Evolutionary conservation across 2,113 vertebrate genomes (phyloP), one percentile per base, ranked within the genome.

Genomic region (Peromyscus polionotus): DNA sequence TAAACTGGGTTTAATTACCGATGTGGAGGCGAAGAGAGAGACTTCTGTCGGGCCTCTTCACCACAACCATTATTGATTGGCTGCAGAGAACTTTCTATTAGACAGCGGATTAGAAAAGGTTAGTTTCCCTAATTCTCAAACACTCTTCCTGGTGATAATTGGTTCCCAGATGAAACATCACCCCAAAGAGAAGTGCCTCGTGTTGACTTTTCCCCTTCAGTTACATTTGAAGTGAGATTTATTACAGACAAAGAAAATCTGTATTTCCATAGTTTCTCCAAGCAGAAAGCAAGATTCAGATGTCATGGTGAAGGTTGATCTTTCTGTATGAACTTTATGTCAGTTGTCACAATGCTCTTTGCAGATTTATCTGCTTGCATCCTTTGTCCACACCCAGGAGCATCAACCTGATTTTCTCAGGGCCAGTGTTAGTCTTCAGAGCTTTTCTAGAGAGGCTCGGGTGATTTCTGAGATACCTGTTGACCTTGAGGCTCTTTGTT

Each of bases 1-100:
- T 98, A 98, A 96, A 95, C 90, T 19, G 16, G 54, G 92, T 92
- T 98, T 98, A 97, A 98, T 98, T 97, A 98, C 97, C 95, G 72
- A n/a, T 72, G 96, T 91, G 95, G 92, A 95, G 85, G 95, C 2
- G 0, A 87, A 76, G 85, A 72, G 95, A 79, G 75, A 79, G 51
- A 33, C 92, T 96, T 77, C 70, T 94, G 68, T 0, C 0, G 33
- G 45, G 73, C 88, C 48, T 76, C 84, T 94, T 94, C 61, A 14
- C 75, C 39, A 16, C 16, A 39, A 68, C 92, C 42, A 0, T 93
- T 96, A 97, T 97, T 96, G 97, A 97, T 97, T 91, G 97, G 95
- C 93, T 97, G 91, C 95, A 2, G 85, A 98, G 92, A 96, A 79
- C 36, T 92, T 95, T 88, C 92, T 92, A 81, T 95, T 90, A 95